Evolutionary conservation across 2,797 vertebrate genomes (phyloP), one percentile per base, ranked within the genome.

Genomic region (Rhyacichthys aspro): DNA sequence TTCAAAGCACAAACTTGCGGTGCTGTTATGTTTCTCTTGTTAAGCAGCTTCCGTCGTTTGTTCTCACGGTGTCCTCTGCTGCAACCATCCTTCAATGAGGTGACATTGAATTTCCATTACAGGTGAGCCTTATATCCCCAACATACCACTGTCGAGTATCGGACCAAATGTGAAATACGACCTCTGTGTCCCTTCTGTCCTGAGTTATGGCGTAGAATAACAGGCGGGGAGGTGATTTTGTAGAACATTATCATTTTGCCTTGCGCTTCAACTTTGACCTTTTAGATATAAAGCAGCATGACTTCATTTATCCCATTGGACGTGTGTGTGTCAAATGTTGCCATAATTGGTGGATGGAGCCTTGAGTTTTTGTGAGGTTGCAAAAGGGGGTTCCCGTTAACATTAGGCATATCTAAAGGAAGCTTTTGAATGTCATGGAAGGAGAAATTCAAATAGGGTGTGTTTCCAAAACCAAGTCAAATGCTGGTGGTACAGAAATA

Each of bases 21-120:
- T 5, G 23, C 23, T 28, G 23, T 28, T 28, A 28, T 28, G 23
- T 28, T 28, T 28, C 23, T 28, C 3, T 28, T 28, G 23, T 28
- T 28, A 28, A 28, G 23, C 23, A 28, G 23, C 23, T 16, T 46
- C 53, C 16, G 8, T 54, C 42, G 14, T 57, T 41, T 41, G 19
- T n/a, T 16, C 16, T 41, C 0, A 3, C 46, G 41, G 48, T 15
- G 54, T 38, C 28, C 36, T 46, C 34, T 43, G 11, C 64, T 14
- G 16, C 32, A 16, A 17, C 41, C 19, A 18, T 43, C 37, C 36
- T 45, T 47, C 16, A 44, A 47, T 59, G 43, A 50, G 16, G 43
- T 67, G 39, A 69, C 64, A 42, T 45, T 79, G 60, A 55, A 37
- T 41, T 61, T 37, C 28, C 45, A 57, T 9, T 11, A 36, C 41